phyloP scores from a whole-genome alignment of 2,797 vertebrate genomes.

The Pseudopleuronectes americanus region DNA sequence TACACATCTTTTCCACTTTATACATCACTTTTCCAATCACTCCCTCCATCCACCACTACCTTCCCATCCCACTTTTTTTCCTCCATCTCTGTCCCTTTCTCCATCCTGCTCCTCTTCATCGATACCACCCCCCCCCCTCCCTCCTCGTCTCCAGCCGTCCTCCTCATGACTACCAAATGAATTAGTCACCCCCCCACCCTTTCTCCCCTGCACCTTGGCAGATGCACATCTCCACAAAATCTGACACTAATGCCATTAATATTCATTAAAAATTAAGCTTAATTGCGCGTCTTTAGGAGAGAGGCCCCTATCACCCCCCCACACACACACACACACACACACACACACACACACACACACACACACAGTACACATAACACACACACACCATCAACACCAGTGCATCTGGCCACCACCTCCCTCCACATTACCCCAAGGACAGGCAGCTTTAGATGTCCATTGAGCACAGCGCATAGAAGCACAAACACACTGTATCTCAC shows the following conservation, averaged over 20 bases:
- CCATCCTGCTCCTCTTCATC: constrained; percentile 41
- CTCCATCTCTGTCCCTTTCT: constrained; percentile 1
- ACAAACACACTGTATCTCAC: no score
- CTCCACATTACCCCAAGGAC: not conserved
- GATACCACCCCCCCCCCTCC: constrained; percentile 40
- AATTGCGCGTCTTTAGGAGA: constrained; percentile 82
- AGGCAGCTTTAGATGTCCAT: constrained; percentile 9
- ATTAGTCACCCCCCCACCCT: constrained; percentile 71
- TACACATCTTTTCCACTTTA: constrained; percentile 13
- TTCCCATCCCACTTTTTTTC: constrained; percentile 15
- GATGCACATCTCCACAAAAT: constrained; percentile 85
- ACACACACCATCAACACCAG: constrained; percentile 28
- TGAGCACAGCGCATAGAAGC: no score
- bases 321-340: constrained; percentile 21
- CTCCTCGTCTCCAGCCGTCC: constrained; percentile 49
- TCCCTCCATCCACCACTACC: not conserved
- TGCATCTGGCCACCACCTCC: constrained; percentile 14
- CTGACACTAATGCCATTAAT: constrained; percentile 86
- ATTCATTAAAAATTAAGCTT: constrained; percentile 90
- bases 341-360: constrained; percentile 20
- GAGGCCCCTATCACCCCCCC: constrained; percentile 38
- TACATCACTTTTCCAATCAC: constrained; percentile 10
- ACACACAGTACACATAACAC: constrained; percentile 13
- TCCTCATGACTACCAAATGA: constrained; percentile 84
- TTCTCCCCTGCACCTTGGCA: constrained; percentile 74